Percentiles rank a stretch among this genome's conserved stretches.
Conservation (phyloP, 2,113 vertebrate species). For the Chascanopsetta lugubris region DNA sequence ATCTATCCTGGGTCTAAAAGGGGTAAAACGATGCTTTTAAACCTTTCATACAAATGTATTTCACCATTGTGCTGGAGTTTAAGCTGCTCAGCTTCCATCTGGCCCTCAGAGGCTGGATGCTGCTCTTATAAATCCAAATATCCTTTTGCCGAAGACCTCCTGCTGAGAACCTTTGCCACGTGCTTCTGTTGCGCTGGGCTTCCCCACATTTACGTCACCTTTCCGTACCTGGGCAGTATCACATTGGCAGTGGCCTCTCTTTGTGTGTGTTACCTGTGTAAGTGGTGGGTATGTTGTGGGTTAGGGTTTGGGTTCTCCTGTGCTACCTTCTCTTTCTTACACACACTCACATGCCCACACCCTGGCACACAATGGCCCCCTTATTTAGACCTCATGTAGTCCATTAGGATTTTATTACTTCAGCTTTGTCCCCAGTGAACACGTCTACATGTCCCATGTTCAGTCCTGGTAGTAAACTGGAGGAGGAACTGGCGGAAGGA, state of each 20-base stretch:
- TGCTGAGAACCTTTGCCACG: constrained; percentile 2
- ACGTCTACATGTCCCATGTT: constrained; percentile 50
- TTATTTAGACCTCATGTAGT: constrained; percentile 71
- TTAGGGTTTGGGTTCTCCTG: too few relatives aligned
- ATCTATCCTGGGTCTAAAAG: too few relatives aligned
- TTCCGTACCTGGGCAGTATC: constrained; percentile 26
- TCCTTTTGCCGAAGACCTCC: constrained; percentile 14
- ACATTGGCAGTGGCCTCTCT: constrained; percentile 34
- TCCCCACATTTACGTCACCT: constrained; percentile 29
- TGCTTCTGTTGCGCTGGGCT: not conserved
- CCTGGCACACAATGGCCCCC: constrained; percentile 63
- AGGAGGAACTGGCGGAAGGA: constrained; percentile 33
- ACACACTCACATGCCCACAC: constrained; percentile 19
- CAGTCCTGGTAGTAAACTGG: constrained; percentile 48
- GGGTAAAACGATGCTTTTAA: not conserved
- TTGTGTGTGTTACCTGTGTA: constrained; percentile 40
- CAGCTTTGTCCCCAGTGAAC: constrained; percentile 63
- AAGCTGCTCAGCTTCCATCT: not conserved
- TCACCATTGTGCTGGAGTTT: not conserved
- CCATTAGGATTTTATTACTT: constrained; percentile 71
- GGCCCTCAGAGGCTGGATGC: not conserved
- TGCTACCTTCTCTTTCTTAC: constrained; percentile 6
- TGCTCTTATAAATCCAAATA: constrained; percentile 7
- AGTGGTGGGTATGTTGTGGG: constrained; percentile 36
- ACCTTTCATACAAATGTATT: not conserved